Evolutionary conservation across 2,797 vertebrate species (phyloP).

Genomic region (Premnoplex brunnescens): DNA sequence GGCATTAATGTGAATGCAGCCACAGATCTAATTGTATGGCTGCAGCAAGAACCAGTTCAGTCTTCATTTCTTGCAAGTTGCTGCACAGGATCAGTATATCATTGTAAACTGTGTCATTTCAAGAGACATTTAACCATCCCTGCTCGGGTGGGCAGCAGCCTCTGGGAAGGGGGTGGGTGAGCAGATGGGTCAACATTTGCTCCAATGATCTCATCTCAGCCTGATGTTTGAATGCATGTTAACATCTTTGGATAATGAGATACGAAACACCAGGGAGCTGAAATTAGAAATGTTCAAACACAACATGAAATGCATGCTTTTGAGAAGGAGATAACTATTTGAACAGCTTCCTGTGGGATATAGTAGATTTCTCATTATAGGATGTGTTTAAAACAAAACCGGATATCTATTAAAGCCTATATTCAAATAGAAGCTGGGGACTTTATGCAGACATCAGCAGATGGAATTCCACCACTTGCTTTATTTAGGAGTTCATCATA

Average conservation of each 20-base stretch:
- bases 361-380: background rate
- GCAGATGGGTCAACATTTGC: background rate
- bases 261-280: background rate
- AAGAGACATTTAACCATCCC: background rate
- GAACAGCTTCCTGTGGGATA: background rate
- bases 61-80: background rate
- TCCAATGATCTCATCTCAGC: background rate
- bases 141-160: background rate
- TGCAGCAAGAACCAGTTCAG: background rate
- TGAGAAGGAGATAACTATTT: background rate
- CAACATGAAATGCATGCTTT: background rate
- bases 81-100: background rate
- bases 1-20: background rate
- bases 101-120: background rate
- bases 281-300: conserved; percentile 25
- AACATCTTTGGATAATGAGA: conserved; percentile 6
- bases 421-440: background rate
- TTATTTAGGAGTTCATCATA: background rate
- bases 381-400: background rate
- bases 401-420: background rate
- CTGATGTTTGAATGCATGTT: background rate
- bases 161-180: background rate
- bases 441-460: background rate
- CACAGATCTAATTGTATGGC: background rate
- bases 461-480: background rate